These are phyloP conservation scores for Eretmodus cyanostictus DNA, from an alignment of 2,113 vertebrate genomes.

Conservation along the genomic window DNA sequence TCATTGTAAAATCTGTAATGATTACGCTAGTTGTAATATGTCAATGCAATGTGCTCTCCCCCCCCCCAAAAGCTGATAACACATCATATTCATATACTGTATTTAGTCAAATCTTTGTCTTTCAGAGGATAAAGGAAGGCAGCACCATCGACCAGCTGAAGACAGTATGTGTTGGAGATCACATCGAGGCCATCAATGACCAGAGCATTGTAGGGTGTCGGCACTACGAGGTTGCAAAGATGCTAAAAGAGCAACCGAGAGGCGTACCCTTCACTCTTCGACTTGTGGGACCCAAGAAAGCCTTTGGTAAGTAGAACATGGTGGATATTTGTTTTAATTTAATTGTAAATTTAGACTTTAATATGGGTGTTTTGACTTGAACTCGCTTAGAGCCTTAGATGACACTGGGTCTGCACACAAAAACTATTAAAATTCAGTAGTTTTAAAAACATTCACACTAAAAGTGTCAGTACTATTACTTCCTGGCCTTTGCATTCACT, in stretches of 20 bases:
- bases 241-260: constrained; percentile 90
- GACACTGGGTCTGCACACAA: not conserved
- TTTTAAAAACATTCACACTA: not conserved
- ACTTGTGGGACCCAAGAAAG: constrained; percentile 89
- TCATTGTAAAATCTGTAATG: not conserved
- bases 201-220: constrained; percentile 96
- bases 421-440: not conserved
- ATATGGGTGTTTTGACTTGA: not conserved
- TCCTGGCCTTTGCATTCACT: not conserved
- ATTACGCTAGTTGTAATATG: not conserved
- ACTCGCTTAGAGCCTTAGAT: not conserved
- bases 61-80: not conserved
- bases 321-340: not conserved
- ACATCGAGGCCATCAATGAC: constrained; percentile 96
- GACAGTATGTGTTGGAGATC: constrained; percentile 86
- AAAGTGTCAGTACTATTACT: not conserved
- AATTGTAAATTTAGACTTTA: not conserved
- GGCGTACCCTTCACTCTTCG: constrained; percentile 87
- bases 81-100: not conserved
- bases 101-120: not conserved
- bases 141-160: constrained; percentile 88
- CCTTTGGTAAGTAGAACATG: constrained; percentile 81
- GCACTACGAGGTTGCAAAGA: constrained; percentile 95
- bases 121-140: constrained; percentile 91
- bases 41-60: not conserved